Conservation (phyloP, 2,113 vertebrate species). For the Chamaetylas fuelleborni region DNA sequence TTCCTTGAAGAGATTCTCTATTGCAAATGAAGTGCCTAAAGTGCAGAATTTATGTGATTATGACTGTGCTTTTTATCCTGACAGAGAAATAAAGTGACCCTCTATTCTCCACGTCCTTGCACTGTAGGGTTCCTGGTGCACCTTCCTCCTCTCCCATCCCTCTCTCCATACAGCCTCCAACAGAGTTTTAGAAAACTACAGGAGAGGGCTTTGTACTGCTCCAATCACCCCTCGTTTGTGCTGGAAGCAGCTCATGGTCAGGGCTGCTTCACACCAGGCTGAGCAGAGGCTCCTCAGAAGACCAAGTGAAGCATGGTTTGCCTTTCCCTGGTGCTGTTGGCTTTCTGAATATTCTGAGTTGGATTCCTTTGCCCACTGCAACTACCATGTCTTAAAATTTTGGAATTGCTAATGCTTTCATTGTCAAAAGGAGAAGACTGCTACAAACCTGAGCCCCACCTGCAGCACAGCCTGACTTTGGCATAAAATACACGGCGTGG, state of each 20-base stretch:
- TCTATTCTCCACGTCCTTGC: background rate
- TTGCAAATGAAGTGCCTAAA: constrained; percentile 40
- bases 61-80: constrained; percentile 16
- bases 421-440: background rate
- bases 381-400: background rate
- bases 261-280: background rate
- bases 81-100: background rate
- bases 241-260: background rate
- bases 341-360: background rate
- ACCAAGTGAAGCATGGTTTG: background rate
- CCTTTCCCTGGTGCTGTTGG: background rate
- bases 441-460: background rate
- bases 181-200: background rate
- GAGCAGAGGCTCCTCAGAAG: background rate
- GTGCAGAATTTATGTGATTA: constrained; percentile 27
- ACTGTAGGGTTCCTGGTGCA: background rate
- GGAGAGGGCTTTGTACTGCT: background rate
- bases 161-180: background rate
- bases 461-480: background rate
- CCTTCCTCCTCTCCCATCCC: no score
- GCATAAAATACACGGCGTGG: background rate
- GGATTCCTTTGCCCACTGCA: background rate
- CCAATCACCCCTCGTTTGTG: background rate
- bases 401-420: background rate
- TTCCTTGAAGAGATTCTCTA: constrained; percentile 37